Conservation (phyloP, 2,888 invertebrate genomes). For the Teleogryllus oceanicus region DNA sequence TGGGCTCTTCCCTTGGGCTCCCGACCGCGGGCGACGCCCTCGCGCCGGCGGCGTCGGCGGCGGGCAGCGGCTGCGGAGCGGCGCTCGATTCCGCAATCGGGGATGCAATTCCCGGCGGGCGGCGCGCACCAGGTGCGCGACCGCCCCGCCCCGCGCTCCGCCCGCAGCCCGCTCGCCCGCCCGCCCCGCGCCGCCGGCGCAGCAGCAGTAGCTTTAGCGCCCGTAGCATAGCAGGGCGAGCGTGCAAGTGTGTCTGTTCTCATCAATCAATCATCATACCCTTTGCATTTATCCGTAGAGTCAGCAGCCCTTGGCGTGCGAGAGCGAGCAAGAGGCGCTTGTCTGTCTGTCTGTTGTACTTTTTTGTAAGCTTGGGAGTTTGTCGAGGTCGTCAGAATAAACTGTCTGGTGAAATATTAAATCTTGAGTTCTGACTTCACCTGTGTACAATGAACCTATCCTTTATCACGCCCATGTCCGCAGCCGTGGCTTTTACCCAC, state of each 20-base stretch:
- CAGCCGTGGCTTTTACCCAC: too few species aligned
- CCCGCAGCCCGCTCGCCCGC: background rate
- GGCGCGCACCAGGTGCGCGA: too few species aligned
- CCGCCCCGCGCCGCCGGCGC: constrained; percentile 28
- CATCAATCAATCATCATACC: constrained; percentile 29
- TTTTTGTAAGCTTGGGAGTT: constrained; percentile 68
- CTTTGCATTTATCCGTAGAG: constrained; percentile 23
- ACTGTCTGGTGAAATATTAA: constrained; percentile 54
- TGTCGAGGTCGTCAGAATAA: constrained; percentile 74
- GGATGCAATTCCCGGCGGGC: too few species aligned
- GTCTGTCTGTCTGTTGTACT: constrained; percentile 45
- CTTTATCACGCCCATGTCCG: too few species aligned
- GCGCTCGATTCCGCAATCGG: too few species aligned
- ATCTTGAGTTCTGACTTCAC: too few species aligned
- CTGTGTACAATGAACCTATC: too few species aligned
- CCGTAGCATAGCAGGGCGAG: background rate
- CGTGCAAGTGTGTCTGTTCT: constrained; percentile 27
- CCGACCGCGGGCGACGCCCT: too few species aligned
- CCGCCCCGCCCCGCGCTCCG: background rate
- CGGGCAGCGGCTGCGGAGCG: too few species aligned
- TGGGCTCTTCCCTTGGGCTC: too few species aligned
- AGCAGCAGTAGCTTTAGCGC: constrained; percentile 26
- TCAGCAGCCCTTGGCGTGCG: background rate
- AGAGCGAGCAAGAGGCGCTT: constrained; percentile 38
- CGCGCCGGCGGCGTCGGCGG: too few species aligned